These are phyloP conservation scores for Dicranocentrus wangi DNA, from an alignment of 2,888 invertebrate species.

Conservation along the genomic window DNA sequence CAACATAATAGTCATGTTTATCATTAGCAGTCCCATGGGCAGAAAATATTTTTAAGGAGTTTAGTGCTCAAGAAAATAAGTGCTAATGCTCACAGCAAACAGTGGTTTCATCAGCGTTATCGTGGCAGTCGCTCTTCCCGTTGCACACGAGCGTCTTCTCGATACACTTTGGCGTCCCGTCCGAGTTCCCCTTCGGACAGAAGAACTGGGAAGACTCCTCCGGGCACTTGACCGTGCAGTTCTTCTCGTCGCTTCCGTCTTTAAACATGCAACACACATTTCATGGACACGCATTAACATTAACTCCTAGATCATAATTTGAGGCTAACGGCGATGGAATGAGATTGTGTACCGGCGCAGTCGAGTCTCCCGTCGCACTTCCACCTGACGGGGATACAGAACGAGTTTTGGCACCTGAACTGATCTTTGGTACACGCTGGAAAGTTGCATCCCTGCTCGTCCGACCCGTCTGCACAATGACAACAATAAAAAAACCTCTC, in stretches of 20 bases:
- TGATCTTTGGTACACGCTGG: slow-evolving; percentile 91
- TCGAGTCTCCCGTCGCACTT: slow-evolving; percentile 82
- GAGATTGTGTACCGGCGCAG: slow-evolving; percentile 49
- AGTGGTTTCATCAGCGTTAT: slow-evolving; percentile 90
- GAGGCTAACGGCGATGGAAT: too few relatives aligned
- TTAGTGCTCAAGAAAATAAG: too few relatives aligned
- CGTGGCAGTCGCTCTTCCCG: slow-evolving; percentile 91
- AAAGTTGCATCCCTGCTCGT: slow-evolving; percentile 88
- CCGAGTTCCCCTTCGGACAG: slow-evolving; percentile 75
- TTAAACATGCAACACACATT: neutral
- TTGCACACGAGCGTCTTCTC: slow-evolving; percentile 91
- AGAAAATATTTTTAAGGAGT: too few relatives aligned
- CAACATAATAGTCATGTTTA: slow-evolving; percentile 23
- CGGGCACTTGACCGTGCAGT: slow-evolving; percentile 83
- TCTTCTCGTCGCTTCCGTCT: slow-evolving; percentile 57
- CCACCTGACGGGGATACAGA: slow-evolving; percentile 91
- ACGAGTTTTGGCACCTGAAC: slow-evolving; percentile 92
- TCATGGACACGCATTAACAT: too few relatives aligned
- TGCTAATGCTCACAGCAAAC: slow-evolving; percentile 85
- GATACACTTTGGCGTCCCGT: slow-evolving; percentile 88
- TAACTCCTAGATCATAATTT: too few relatives aligned
- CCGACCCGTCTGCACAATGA: slow-evolving; percentile 80
- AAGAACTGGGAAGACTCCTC: slow-evolving; percentile 75
- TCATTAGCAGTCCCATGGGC: too few relatives aligned
- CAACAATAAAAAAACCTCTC: slow-evolving; percentile 8